Evolutionary conservation across 2,888 invertebrate genomes (phyloP), one percentile per base, ranked within the genome.

Genomic region (Nemapogon koenigi): DNA sequence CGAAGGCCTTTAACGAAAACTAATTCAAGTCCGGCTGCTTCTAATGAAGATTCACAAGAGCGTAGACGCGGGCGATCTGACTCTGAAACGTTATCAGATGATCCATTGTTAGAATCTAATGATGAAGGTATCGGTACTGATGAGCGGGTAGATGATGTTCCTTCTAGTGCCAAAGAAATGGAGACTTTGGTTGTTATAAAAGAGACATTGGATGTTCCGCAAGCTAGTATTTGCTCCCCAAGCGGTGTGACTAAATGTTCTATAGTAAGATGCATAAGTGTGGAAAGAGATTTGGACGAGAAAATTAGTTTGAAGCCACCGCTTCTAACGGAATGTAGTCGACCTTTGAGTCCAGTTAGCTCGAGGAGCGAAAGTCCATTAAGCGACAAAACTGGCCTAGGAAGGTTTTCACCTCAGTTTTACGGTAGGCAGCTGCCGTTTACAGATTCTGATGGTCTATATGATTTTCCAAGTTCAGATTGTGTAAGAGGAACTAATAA

Each of bases 41-140:
- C 73, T 2, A 71, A 65, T 44, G 64, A 73, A 13, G 76, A 80
- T 37, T 62, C 72, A 16, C 71, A 79, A 42, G 76, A 75, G 45
- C 71, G 81, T 48, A 68, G 81, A 49, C 66, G 87, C 41, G 84
- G 85, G 2, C 69, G 87, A 46, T 88, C 88, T 0, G 89, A 89
- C 63, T 88, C 88, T 0, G 89, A 89, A 64, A 89, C 88, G 0
- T 59, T 87, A 39, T 88, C 88, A 2, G 89, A 89, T 49, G 88
- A 88, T 55, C 84, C 85, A 1, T 62, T 87, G 37, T 52, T 87
- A 29, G 88, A 88, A 59, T 87, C 87, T 0, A 88, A 89, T 49
- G 89, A 89, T 52, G 90, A 89, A 69, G 90, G 89, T 1, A 89
- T 90, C 43, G 88, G 88, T 11, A 88, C 89, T 6, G 89, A 89